phyloP scores from a whole-genome alignment of 2,797 vertebrate genomes.

The Loris lydekkerianus region DNA sequence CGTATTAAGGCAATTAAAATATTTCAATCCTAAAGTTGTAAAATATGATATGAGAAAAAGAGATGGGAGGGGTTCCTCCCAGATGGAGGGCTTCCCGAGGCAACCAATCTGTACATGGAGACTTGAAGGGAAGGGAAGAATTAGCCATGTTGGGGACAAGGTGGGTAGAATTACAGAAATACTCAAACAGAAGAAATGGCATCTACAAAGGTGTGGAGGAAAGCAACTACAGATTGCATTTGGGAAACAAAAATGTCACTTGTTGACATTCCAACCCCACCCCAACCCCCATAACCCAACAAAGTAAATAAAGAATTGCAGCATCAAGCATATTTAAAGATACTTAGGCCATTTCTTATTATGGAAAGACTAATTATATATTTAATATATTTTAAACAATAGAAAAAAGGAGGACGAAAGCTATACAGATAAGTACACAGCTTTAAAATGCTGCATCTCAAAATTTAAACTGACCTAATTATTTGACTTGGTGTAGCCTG shows the following conservation, averaged over 20 bases:
- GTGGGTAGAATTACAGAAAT: background rate
- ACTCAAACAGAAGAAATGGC: background rate
- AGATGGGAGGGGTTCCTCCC: background rate
- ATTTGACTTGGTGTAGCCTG: background rate
- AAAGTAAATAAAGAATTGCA: background rate
- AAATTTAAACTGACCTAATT: background rate
- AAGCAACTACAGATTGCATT: background rate
- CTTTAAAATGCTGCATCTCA: slow-evolving; percentile 30
- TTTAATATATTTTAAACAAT: slow-evolving; percentile 31
- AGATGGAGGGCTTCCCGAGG: background rate
- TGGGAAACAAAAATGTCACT: background rate
- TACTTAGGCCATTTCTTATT: background rate
- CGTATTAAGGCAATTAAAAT: background rate
- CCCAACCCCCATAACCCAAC: background rate
- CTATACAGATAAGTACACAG: background rate
- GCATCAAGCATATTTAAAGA: background rate
- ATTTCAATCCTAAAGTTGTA: background rate
- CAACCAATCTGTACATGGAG: background rate
- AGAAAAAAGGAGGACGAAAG: background rate
- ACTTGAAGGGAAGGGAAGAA: background rate
- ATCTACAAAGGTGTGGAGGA: background rate
- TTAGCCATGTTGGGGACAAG: background rate
- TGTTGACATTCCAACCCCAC: background rate
- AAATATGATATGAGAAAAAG: background rate
- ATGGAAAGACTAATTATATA: background rate